Evolutionary conservation across 2,797 vertebrate genomes (phyloP).

Genomic region (Buphagus erythrorhynchus): DNA sequence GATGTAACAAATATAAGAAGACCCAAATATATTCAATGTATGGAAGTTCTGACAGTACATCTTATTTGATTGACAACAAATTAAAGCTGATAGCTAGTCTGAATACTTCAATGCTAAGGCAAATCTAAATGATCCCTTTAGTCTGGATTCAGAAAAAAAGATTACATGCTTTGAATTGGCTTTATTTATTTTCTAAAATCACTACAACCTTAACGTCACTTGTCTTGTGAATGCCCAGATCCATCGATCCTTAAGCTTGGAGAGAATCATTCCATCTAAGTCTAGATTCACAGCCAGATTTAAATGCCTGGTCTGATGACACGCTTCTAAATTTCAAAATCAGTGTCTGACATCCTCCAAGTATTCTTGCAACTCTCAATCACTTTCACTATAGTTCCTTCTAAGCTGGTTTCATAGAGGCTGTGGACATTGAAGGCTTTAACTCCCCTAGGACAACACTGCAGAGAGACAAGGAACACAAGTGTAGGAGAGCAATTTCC

Average conservation of each 20-base stretch:
- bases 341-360: neutral
- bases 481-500: neutral
- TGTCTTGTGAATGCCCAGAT: neutral
- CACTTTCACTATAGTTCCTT: neutral
- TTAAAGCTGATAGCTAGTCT: neutral
- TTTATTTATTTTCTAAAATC: neutral
- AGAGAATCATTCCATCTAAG: neutral
- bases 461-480: neutral
- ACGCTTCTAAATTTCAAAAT: neutral
- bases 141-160: neutral
- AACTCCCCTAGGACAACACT: neutral
- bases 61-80: neutral
- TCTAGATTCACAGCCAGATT: neutral
- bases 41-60: neutral
- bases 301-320: neutral
- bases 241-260: accelerated
- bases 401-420: neutral
- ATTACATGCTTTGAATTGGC: neutral
- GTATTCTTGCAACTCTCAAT: neutral
- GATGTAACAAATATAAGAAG: neutral
- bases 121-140: neutral
- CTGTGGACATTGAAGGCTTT: neutral
- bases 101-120: neutral
- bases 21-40: neutral
- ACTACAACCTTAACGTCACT: neutral